Base-by-base conservation (phyloP, 2,797 vertebrate genomes). In the Nasua narica region DNA sequence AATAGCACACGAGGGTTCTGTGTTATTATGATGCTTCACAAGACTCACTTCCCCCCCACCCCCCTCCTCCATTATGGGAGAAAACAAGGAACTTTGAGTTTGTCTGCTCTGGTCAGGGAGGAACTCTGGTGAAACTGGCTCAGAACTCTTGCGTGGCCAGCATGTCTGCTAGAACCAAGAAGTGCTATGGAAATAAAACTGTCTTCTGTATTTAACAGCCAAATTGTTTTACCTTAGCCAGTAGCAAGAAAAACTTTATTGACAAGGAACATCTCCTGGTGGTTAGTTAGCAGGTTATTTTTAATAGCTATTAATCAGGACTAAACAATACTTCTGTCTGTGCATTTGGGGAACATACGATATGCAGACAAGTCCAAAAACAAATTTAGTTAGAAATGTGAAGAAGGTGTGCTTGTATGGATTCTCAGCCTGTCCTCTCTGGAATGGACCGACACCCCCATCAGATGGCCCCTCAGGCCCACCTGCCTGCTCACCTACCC, bases 131-230 rank as follows among this genome's bases (percentile, higher is more conserved):
- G 54, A 46, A 50, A 67, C 14, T 67, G 32, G 11, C 0, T 12
- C 7, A 0, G 27, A 69, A 29, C 7, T 29, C 27, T 35, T 29
- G 3, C n/a, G 23, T 2, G 13, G 2, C 0, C 0, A 46, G 67
- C 7, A 2, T 1, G 13, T 18, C 32, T n/a, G 40, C 10, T 1
- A 32, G 79, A 54, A 2, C 7, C 32, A 46, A 70, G 56, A 46
- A 37, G 9, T 35, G 2, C 0, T 5, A 4, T 60, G 74, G 9
- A 48, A 82, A 81, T 60, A 50, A 88, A 79, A 89, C 65, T n/a
- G 0, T n/a, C 29, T 67, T 87, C 93, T 27, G 70, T 92, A 2
- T 25, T 74, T 6, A 82, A 15, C 5, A 56, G 0, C 86, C 72
- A 29, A 21, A 25, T 0, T 11, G 32, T 21, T 95, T 46, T 52